Percentiles rank a stretch among this genome's conserved stretches.
These are phyloP conservation scores for Mesocricetus auratus DNA, from an alignment of 2,113 vertebrate genomes.

Conservation along the genomic window DNA sequence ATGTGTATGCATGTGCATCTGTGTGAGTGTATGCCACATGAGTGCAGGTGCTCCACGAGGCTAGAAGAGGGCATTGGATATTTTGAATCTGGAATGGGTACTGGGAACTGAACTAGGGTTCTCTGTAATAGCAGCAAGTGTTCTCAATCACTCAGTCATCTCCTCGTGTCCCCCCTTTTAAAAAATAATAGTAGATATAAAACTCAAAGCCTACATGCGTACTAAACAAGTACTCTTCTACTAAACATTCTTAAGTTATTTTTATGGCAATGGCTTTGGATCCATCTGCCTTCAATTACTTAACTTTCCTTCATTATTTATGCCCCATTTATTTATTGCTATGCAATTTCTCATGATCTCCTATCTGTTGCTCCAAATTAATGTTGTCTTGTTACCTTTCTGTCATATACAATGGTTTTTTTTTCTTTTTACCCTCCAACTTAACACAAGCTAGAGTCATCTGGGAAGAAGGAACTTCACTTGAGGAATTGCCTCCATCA, in stretches of 20 bases:
- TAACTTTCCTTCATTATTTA: background rate
- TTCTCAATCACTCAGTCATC: background rate
- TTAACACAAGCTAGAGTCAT: background rate
- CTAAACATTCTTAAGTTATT: conserved; percentile 11
- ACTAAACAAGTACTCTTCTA: background rate
- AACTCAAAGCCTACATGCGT: background rate
- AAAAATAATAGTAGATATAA: background rate
- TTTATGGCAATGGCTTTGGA: conserved; percentile 23
- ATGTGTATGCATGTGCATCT: too few species aligned
- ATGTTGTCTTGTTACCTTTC: background rate
- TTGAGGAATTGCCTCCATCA: background rate
- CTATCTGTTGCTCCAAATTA: background rate
- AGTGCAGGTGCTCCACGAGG: background rate
- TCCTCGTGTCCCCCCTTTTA: background rate
- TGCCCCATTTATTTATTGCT: background rate
- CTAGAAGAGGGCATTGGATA: background rate
- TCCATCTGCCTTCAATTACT: background rate
- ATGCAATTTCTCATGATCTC: background rate
- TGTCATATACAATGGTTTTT: background rate
- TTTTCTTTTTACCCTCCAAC: background rate
- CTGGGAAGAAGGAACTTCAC: too few species aligned
- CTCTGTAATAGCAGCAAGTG: background rate
- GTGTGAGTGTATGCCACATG: background rate
- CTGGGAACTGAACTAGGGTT: background rate
- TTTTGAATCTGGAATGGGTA: background rate